These are phyloP conservation scores for Tetragonisca angustula DNA, from an alignment of 2,888 invertebrate genomes.

Conservation along the genomic window DNA sequence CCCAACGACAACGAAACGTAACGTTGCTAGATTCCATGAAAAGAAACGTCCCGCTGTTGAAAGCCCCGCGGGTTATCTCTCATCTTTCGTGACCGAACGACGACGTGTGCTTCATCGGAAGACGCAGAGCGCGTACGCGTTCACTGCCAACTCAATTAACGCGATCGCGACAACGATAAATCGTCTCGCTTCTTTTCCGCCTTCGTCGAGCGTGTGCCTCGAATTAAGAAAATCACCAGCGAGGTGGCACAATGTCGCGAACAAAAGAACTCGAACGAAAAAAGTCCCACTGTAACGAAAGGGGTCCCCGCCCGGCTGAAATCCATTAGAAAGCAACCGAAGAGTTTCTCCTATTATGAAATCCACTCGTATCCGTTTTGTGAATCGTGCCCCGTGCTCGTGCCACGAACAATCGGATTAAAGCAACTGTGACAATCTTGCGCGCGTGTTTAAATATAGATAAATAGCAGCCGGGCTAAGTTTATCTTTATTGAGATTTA, in stretches of 20 bases:
- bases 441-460: conserved; percentile 75
- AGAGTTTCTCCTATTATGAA: neutral
- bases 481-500: conserved; percentile 79
- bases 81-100: conserved; percentile 61
- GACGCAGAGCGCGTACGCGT: conserved; percentile 54
- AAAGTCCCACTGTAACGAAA: neutral
- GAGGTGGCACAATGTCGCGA: neutral
- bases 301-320: neutral
- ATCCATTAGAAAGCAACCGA: neutral
- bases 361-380: neutral
- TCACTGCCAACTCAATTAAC: conserved; percentile 75
- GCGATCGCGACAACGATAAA: conserved; percentile 62
- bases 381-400: conserved; percentile 7
- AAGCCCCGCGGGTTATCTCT: conserved; percentile 68
- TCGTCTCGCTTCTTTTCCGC: conserved; percentile 29
- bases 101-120: conserved; percentile 41
- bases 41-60: conserved; percentile 38
- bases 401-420: conserved; percentile 33
- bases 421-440: conserved; percentile 46
- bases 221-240: neutral
- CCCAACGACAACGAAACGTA: conserved; percentile 17
- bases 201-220: conserved; percentile 19
- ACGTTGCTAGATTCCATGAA: conserved; percentile 35
- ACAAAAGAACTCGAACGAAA: neutral
- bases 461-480: conserved; percentile 69